Percentiles rank a stretch among this genome's conserved stretches.
phyloP scores from a whole-genome alignment of 1,140 invertebrate species.

The Heliconius himera region DNA sequence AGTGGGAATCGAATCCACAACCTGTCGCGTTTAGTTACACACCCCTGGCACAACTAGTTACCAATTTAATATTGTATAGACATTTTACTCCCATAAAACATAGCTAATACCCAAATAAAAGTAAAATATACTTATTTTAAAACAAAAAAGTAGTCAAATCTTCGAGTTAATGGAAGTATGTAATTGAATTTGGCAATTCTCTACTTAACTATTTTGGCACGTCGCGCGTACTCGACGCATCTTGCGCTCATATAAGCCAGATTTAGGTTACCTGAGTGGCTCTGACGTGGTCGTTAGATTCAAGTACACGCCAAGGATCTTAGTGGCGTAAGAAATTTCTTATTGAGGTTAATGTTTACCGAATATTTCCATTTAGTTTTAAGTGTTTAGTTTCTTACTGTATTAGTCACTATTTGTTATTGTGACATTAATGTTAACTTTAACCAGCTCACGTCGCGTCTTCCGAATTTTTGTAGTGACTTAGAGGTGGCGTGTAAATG shows the following conservation, averaged over 20 bases:
- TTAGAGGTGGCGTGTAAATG: too few relatives aligned
- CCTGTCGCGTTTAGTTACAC: too few relatives aligned
- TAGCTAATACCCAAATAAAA: neutral
- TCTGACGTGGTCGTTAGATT: constrained; percentile 1
- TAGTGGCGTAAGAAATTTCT: constrained; percentile 8
- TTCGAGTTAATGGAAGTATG: neutral
- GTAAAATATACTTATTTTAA: too few relatives aligned
- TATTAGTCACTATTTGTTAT: neutral
- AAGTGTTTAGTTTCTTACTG: neutral
- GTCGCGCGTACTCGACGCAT: constrained; percentile 2
- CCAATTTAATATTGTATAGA: neutral
- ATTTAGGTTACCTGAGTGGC: constrained; percentile 26
- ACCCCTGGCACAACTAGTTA: too few relatives aligned
- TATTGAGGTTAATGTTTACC: constrained; percentile 5
- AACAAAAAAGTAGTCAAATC: neutral
- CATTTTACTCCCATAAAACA: neutral
- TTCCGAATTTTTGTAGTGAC: too few relatives aligned
- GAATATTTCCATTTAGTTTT: neutral
- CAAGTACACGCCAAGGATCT: neutral
- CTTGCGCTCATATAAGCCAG: constrained; percentile 21
- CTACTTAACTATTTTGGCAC: constrained; percentile 13
- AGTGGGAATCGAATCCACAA: too few relatives aligned
- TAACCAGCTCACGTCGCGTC: neutral
- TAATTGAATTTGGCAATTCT: constrained; percentile 16
- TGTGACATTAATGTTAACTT: neutral